Percentiles rank a stretch among this genome's conserved stretches.
These are phyloP conservation scores for Ephialtes manifestator DNA, from an alignment of 2,888 invertebrate genomes.

Conservation along the genomic window DNA sequence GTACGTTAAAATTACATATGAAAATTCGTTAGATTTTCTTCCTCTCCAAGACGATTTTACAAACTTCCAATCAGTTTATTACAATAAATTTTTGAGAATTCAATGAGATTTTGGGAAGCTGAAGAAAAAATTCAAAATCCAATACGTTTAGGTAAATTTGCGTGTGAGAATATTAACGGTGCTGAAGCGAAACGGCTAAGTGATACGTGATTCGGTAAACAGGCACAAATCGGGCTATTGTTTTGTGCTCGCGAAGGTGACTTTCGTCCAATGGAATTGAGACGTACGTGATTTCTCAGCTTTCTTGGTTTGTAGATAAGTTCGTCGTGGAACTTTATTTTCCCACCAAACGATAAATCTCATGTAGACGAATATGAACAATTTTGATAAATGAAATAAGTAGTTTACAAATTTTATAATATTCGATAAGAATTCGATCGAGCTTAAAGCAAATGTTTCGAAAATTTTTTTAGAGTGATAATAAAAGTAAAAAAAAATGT, in stretches of 20 bases:
- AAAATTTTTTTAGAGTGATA: neutral
- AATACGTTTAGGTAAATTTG: neutral
- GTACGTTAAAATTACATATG: neutral
- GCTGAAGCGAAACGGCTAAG: constrained; percentile 37
- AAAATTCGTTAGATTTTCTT: neutral
- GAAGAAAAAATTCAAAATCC: constrained; percentile 18
- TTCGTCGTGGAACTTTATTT: neutral
- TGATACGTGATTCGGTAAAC: constrained; percentile 44
- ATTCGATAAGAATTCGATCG: neutral
- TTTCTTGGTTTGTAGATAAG: neutral
- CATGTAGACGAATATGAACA: neutral
- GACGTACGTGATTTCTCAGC: neutral
- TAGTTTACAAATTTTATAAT: neutral
- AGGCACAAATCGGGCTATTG: constrained; percentile 50
- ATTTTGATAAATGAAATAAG: neutral
- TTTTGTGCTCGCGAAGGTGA: constrained; percentile 57
- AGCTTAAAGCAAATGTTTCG: neutral
- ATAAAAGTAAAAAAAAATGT: neutral
- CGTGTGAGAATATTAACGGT: neutral
- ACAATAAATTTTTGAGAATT: neutral
- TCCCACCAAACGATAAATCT: neutral
- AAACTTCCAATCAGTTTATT: neutral
- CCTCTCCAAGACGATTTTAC: neutral
- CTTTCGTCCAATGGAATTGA: constrained; percentile 23
- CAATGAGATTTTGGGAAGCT: neutral